Evolutionary conservation across 1,140 invertebrate genomes (phyloP).

Genomic region (Metopolophium dirhodum): DNA sequence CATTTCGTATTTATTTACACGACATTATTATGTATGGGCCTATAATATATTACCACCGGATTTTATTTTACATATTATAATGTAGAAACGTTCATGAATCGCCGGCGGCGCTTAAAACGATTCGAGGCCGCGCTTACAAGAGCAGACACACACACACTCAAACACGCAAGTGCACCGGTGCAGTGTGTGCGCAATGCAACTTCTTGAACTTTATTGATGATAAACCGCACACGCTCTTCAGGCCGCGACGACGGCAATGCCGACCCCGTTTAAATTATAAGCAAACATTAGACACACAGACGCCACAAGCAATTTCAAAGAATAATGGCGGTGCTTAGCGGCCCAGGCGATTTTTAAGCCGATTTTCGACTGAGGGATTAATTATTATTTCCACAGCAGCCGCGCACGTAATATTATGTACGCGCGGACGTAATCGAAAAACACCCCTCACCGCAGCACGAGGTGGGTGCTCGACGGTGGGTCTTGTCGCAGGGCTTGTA

Average conservation of each 20-base stretch:
- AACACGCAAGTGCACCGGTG: background rate
- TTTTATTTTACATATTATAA: no score
- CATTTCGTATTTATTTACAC: no score
- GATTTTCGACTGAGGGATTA: background rate
- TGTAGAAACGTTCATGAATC: no score
- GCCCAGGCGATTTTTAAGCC: conserved; percentile 23
- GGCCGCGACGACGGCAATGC: background rate
- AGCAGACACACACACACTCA: no score
- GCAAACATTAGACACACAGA: background rate
- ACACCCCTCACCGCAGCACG: background rate
- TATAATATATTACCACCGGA: no score
- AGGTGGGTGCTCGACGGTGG: no score
- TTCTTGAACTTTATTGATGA: conserved; percentile 16
- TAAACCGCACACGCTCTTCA: background rate
- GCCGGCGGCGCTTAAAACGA: background rate
- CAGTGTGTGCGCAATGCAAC: background rate
- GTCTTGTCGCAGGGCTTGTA: background rate
- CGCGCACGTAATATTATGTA: background rate
- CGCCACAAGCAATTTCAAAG: conserved; percentile 23
- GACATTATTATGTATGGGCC: no score
- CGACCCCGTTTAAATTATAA: conserved; percentile 22
- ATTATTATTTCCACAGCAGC: background rate
- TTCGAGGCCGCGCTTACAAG: background rate
- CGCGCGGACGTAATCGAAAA: background rate
- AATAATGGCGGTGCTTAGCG: background rate